These are phyloP conservation scores for Pseudochaenichthys georgianus DNA, from an alignment of 2,797 vertebrate genomes.

Conservation along the genomic window DNA sequence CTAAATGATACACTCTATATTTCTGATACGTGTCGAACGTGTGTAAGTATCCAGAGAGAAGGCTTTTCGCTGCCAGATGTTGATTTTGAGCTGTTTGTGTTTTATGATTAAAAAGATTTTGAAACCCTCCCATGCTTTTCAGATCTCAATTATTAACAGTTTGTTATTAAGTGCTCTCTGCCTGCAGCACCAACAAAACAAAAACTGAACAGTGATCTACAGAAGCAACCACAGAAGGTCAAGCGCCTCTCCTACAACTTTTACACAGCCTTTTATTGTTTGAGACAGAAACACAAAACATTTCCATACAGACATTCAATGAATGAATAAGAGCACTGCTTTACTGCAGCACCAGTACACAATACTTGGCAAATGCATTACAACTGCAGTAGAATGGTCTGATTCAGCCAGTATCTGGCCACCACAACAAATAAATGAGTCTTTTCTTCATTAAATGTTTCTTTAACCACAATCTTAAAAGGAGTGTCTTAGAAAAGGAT, in stretches of 20 bases:
- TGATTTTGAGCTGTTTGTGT: constrained; percentile 51
- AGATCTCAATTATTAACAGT: not conserved
- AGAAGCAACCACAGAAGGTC: constrained; percentile 15
- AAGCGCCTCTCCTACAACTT: constrained; percentile 25
- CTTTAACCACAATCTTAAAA: constrained; percentile 27
- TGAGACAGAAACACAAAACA: constrained; percentile 36
- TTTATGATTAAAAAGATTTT: constrained; percentile 72
- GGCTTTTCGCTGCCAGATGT: constrained; percentile 57
- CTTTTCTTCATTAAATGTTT: constrained; percentile 27
- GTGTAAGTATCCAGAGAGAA: constrained; percentile 39
- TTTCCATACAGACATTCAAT: constrained; percentile 24
- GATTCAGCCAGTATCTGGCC: constrained; percentile 47
- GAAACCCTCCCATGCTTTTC: constrained; percentile 41
- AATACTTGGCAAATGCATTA: constrained; percentile 52
- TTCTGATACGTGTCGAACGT: constrained; percentile 13
- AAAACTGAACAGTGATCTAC: not conserved
- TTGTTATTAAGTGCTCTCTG: constrained; percentile 8
- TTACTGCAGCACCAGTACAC: constrained; percentile 28
- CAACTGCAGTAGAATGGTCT: constrained; percentile 43
- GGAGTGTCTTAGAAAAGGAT: not conserved
- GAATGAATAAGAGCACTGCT: constrained; percentile 25
- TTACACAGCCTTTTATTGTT: constrained; percentile 54
- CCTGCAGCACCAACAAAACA: constrained; percentile 1
- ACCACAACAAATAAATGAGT: constrained; percentile 46
- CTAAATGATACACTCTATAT: constrained; percentile 16